phyloP scores from a whole-genome alignment of 2,888 invertebrate species.

The Lacanobia wlatinum region DNA sequence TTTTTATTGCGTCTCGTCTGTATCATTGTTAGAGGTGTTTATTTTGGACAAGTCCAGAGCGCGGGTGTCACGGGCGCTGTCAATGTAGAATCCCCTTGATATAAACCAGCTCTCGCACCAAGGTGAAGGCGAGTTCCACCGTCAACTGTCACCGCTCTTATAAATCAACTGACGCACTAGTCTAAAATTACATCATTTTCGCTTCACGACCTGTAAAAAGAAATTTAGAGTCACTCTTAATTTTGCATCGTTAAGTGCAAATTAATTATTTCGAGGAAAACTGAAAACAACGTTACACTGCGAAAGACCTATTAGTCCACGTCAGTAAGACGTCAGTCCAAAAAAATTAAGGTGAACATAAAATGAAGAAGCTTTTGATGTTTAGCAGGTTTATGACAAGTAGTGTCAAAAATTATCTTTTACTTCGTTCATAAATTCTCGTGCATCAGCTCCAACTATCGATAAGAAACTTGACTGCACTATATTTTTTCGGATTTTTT shows the following conservation, averaged over 20 bases:
- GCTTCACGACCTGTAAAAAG: conserved; percentile 48
- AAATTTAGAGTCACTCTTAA: conserved; percentile 49
- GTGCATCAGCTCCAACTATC: conserved; percentile 33
- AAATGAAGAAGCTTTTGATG: conserved; percentile 62
- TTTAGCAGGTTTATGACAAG: conserved; percentile 57
- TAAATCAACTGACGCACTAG: conserved; percentile 82
- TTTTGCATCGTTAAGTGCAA: conserved; percentile 54
- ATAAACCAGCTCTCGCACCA: conserved; percentile 83
- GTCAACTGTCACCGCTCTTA: conserved; percentile 82
- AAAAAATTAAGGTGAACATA: conserved; percentile 54
- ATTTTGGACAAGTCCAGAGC: conserved; percentile 81
- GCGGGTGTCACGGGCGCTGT: conserved; percentile 86
- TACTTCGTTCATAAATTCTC: conserved; percentile 46
- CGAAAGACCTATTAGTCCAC: conserved; percentile 49
- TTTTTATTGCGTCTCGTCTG: conserved; percentile 78
- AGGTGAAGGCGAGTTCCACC: conserved; percentile 87
- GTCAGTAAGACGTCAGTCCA: conserved; percentile 52
- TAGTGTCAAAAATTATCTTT: conserved; percentile 30
- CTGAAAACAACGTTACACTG: conserved; percentile 31
- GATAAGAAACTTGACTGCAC: conserved; percentile 55
- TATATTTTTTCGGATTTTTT: conserved; percentile 34
- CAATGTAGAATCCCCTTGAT: conserved; percentile 82
- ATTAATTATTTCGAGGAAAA: conserved; percentile 53
- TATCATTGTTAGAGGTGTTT: conserved; percentile 85
- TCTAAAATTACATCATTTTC: conserved; percentile 63